Evolutionary conservation across 1,140 invertebrate genomes (phyloP), one percentile per base, ranked within the genome.

Genomic region (Linepithema humile): DNA sequence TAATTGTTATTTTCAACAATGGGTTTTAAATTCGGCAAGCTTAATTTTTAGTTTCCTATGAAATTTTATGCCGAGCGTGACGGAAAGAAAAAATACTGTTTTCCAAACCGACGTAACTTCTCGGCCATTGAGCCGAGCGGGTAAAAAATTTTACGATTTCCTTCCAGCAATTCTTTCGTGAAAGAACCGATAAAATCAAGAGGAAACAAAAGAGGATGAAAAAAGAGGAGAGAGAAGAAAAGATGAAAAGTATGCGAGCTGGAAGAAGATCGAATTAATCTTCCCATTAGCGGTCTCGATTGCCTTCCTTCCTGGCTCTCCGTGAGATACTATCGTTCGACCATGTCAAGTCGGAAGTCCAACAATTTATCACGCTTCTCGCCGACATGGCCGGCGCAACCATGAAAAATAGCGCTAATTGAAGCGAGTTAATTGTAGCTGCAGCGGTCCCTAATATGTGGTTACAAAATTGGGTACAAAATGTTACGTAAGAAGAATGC

Each of bases 221-320:
- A 29, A 38, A 29, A 29, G 43, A 38, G 48, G 10, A 32, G 43
- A 4, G 3, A 10, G 12, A 9, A 15, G 32, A 9, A 9, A 20
- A 69, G 45, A 74, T 43, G 38, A 55, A 60, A 57, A 55, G 53
- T 50, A 35, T 32, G 67, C 75, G 32, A 77, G 55, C 53, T 23
- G n/a, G 53, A 59, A 65, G 77, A 84, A 86, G 78, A 90, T 84
- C 89, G 84, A 90, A 89, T 90, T 90, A 90, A 90, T 90, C 87
- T 90, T 73, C 57, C 87, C 86, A 90, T 90, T 90, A 90, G 80
- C 73, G 84, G 83, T 90, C 88, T 90, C 89, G 88, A 90, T 90
- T 88, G 80, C 80, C 77, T 50, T 53, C 7, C 53, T 45, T 77
- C 57, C 32, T 15, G 45, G 26, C 38, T 40, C 43, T 53, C 69